Percentiles rank a stretch among this genome's conserved stretches.
Evolutionary conservation across 2,113 vertebrate genomes (phyloP).

Genomic region (Sphyrna mokarran): DNA sequence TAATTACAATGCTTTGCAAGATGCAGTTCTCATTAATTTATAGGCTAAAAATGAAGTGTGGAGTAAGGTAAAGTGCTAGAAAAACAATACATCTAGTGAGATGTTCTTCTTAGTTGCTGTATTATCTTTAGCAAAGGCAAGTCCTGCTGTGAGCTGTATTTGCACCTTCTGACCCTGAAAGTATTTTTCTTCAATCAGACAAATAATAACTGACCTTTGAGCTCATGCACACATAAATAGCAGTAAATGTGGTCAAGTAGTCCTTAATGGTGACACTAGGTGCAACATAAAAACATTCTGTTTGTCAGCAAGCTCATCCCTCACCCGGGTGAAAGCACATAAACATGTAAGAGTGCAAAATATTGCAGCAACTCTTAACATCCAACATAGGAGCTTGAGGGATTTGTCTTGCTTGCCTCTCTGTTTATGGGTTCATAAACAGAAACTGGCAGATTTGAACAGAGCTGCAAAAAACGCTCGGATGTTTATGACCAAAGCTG

Average conservation of each 20-base stretch:
- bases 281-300: conserved; percentile 22
- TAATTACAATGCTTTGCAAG: no score
- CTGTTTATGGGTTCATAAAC: conserved; percentile 25
- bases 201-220: conserved; percentile 21
- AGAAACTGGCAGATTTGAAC: conserved; percentile 1
- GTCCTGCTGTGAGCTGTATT: neutral
- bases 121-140: neutral
- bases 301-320: conserved; percentile 22
- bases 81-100: neutral
- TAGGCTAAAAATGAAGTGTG: no score
- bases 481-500: neutral
- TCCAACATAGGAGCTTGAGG: neutral
- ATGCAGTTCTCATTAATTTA: no score
- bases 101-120: neutral
- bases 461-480: neutral
- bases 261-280: neutral
- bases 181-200: neutral
- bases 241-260: neutral
- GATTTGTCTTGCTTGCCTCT: neutral
- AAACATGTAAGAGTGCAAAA: neutral
- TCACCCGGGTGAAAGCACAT: neutral
- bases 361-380: conserved; percentile 19
- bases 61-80: neutral
- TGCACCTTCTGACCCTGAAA: neutral
- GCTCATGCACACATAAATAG: neutral